A percentile compares a stretch with the other conserved stretches of the same genome.
Evolutionary conservation across 2,113 vertebrate genomes (phyloP).

Genomic region (Hystrix brachyura): DNA sequence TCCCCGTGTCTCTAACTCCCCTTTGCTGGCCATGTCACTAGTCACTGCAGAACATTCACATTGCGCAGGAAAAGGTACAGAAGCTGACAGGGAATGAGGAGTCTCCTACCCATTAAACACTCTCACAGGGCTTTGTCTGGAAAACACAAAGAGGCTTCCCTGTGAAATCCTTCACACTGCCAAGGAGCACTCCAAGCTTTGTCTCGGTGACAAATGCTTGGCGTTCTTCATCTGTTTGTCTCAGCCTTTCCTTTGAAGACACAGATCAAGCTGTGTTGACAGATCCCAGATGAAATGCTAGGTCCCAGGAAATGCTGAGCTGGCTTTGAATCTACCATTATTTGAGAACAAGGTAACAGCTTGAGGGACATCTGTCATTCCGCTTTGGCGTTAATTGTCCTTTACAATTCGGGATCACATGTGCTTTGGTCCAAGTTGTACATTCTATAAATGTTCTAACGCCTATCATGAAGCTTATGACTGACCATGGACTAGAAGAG

Average conservation of each 20-base stretch:
- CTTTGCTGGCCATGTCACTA: background rate
- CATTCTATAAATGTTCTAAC: slow-evolving; percentile 2
- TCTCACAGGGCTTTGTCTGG: slow-evolving; percentile 39
- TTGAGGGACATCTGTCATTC: slow-evolving; percentile 67
- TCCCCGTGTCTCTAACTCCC: background rate
- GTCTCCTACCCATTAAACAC: slow-evolving; percentile 57
- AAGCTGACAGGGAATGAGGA: slow-evolving; percentile 60
- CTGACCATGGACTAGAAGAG: background rate
- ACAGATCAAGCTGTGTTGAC: slow-evolving; percentile 63
- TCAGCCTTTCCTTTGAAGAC: slow-evolving; percentile 73
- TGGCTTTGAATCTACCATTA: slow-evolving; percentile 59
- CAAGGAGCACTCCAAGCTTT: background rate
- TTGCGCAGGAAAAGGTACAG: background rate
- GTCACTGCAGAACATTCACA: background rate
- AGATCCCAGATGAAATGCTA: slow-evolving; percentile 65
- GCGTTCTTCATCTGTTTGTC: slow-evolving; percentile 58
- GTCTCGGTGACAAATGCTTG: slow-evolving; percentile 66
- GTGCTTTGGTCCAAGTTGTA: slow-evolving; percentile 46
- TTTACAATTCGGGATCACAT: slow-evolving; percentile 51
- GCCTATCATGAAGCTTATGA: background rate
- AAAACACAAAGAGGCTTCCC: slow-evolving; percentile 64
- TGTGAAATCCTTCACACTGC: slow-evolving; percentile 69
- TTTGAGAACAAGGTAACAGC: background rate
- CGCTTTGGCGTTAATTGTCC: slow-evolving; percentile 62
- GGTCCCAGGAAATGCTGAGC: slow-evolving; percentile 67